Evolutionary conservation across 2,888 invertebrate species (phyloP), one percentile per base, ranked within the genome.

Genomic region (Volucella inflata): DNA sequence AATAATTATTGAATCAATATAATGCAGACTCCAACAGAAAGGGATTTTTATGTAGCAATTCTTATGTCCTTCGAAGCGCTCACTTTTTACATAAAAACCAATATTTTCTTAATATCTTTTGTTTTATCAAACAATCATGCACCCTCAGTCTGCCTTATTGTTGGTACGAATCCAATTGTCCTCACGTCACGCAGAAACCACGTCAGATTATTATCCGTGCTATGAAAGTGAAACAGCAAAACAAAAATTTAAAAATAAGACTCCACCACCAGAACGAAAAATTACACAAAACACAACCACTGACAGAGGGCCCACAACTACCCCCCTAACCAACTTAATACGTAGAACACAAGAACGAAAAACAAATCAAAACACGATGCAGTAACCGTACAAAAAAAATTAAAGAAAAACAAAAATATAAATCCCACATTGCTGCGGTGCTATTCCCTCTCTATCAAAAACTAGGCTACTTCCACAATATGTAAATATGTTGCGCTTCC

Each of bases 161-260:
- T 30, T 21, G 3, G 3, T 21, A 21, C 1, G 3, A 21, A 21
- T 21, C 21, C 21, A 21, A 4, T 21, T 4, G 21, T 21, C 21
- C 21, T 4, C 21, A 21, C 53, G 55, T 75, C 74, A 75, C 36
- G 68, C 77, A 77, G 62, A 77, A 68, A 40, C 60, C 60, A 38
- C 53, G 21, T 53, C 38, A 16, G 16, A 51, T 12, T 40, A 46
- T 9, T 36, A 51, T 51, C 42, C 14, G 38, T 59, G 51, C 8
- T 16, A 44, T 53, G 44, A 51, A 70, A 68, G 67, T 59, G 59
- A 68, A 68, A 68, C 44, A 67, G 51, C 59, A 68, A 68, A 74
- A 60, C 59, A 76, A 51, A 76, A 64, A 57, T 55, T 57, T 65
- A 75, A 75, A 75, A 57, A 75, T 57, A 72, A 74, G 2, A 9